phyloP scores from a whole-genome alignment of 1,140 invertebrate genomes.

The Berghia stephanieae region DNA sequence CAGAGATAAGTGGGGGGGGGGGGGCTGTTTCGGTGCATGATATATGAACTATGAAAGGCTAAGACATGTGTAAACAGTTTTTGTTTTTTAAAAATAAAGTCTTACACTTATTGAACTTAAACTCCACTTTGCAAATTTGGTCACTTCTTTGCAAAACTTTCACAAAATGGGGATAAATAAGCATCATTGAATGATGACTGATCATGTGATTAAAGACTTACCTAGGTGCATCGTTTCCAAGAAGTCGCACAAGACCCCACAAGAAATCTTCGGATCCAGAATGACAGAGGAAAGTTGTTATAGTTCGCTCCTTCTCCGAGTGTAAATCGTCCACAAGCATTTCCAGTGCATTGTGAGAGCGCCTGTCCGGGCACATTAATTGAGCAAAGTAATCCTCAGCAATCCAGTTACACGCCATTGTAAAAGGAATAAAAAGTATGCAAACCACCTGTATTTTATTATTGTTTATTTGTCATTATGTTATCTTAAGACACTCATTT shows the following conservation, averaged over 20 bases:
- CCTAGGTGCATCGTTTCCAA: constrained; percentile 60
- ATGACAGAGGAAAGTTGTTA: constrained; percentile 60
- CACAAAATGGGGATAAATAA: too few species aligned
- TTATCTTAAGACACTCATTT: background rate
- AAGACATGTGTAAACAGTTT: too few species aligned
- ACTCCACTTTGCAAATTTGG: too few species aligned
- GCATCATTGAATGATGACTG: too few species aligned
- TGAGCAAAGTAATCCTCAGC: constrained; percentile 59
- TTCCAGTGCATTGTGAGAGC: constrained; percentile 55
- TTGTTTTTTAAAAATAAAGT: too few species aligned
- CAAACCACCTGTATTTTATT: background rate
- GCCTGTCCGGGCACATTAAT: constrained; percentile 51
- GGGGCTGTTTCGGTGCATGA: too few species aligned
- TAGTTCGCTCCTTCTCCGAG: constrained; percentile 60
- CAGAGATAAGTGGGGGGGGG: too few species aligned
- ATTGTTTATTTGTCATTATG: background rate
- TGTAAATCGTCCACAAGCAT: constrained; percentile 65
- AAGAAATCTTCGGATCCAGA: constrained; percentile 65
- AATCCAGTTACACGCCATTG: constrained; percentile 58
- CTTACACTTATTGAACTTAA: too few species aligned
- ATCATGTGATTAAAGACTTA: constrained; percentile 27
- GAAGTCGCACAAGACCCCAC: constrained; percentile 59
- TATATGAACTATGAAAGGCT: too few species aligned
- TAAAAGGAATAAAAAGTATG: background rate
- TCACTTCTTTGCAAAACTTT: too few species aligned